Base-by-base conservation (phyloP, 2,113 vertebrate species). In the Colinus virginianus region DNA sequence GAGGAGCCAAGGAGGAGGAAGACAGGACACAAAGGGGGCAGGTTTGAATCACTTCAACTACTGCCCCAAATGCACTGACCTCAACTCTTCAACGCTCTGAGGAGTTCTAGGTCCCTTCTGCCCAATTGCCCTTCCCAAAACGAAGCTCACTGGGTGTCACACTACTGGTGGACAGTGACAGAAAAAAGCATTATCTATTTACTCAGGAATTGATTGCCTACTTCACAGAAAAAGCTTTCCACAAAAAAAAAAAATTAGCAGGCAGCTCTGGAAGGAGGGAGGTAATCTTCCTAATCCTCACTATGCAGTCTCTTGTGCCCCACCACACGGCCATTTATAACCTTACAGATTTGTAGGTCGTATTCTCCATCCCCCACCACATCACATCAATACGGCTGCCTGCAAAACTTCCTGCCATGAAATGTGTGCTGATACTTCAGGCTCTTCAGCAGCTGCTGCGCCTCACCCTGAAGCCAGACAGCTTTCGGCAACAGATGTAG, bases 391-490 rank as follows among this genome's bases (percentile, higher is more conserved):
- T 34, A 77, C 61, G 74, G 38, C 90, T 74, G 71, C 49, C 63
- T 49, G 69, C 64, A 49, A 70, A 15, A 86, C 66, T 94, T 96
- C 92, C 92, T 96, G 92, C 64, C 36, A 8, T 61, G 34, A 80
- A 80, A 42, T 56, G 13, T 36, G 45, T 30, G 25, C 59, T 28
- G 17, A 70, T 32, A 62, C 25, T 75, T 88, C 32, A 58, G 1
- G 1, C 19, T 83, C 55, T 36, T 74, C 67, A 62, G 77, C 66
- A 77, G 51, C 88, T 88, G 85, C 32, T 26, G 61, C 36, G 77
- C 61, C 26, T 51, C 74, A 85, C 53, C 75, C 36, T 63, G 79
- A 77, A 70, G 64, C 45, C 76, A 93, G 69, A 32, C 7, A 1
- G 63, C 75, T 90, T 90, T 55, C 82, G 86, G 64, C 46, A 72